Percentiles rank a stretch among this genome's conserved stretches.
Evolutionary conservation across 2,113 vertebrate species (phyloP).

Genomic region (Leptosomus discolor): DNA sequence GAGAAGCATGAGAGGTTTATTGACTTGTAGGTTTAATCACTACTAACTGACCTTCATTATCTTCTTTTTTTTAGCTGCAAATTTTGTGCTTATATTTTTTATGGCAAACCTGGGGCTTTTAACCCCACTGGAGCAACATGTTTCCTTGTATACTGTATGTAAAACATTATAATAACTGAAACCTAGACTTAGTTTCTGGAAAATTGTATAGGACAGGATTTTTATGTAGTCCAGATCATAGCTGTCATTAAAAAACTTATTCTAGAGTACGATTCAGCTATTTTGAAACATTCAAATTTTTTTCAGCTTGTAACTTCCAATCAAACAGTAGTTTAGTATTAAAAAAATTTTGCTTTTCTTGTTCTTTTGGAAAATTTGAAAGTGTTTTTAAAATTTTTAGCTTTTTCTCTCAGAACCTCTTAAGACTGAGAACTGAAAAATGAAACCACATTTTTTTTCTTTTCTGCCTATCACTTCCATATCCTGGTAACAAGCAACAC

Average conservation of each 20-base stretch:
- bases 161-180: neutral
- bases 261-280: neutral
- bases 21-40: neutral
- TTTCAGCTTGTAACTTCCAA: neutral
- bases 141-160: neutral
- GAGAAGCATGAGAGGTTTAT: neutral
- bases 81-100: neutral
- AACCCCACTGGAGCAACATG: fast-evolving
- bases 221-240: neutral
- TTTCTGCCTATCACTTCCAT: neutral
- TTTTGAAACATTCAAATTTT: neutral
- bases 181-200: neutral
- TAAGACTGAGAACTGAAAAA: neutral
- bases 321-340: neutral
- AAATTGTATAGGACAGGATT: neutral
- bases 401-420: neutral
- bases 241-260: neutral
- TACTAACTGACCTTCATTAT: neutral
- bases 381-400: neutral
- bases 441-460: neutral
- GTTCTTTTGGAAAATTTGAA: neutral
- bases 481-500: neutral
- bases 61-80: neutral
- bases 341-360: neutral
- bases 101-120: neutral